Evolutionary conservation across 2,113 vertebrate genomes (phyloP), one percentile per base, ranked within the genome.

Genomic region (Micromys minutus): DNA sequence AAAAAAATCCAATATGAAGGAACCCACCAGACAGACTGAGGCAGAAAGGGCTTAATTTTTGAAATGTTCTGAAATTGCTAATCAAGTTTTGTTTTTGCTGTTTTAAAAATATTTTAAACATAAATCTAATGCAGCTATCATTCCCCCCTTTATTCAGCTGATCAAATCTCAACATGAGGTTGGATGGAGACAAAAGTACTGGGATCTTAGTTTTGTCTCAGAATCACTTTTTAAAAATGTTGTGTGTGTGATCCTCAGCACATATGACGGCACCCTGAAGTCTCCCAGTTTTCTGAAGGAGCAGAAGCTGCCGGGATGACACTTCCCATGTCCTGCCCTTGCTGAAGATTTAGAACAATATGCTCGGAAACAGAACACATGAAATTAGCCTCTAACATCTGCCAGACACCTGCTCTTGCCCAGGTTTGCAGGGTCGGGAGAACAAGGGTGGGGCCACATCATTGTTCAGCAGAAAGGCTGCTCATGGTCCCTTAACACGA

Each of bases 291-390:
- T 94, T 95, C 83, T 79, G 34, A 95, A 97, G n/a, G n/a, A n/a
- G n/a, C 94, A 94, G 93, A 97, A 98, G 86, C 92, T 96, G 42
- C 74, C 79, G 69, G 91, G 83, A 87, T 89, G 95, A 91, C 57
- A 21, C 81, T 26, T 36, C 36, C 94, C 55, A 63, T 95, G 95
- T 96, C 96, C 97, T 97, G 95, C 94, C 79, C 50, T 96, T 93
- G 85, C 90, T 80, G 19, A 16, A 88, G 59, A 85, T 3, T 92
- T 36, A 79, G 91, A 93, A 19, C 45, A 65, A 52, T 45, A 42
- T 89, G 22, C 61, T 83, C n/a, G n/a, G 71, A 96, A 81, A 90
- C 76, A 61, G 75, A 67, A 16, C 0, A 16, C 31, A 50, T 5
- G 1, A 17, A 42, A 84, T 52, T 34, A 42, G 16, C 21, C 57